phyloP scores from a whole-genome alignment of 2,888 invertebrate species.

The Papilio elwesi region DNA sequence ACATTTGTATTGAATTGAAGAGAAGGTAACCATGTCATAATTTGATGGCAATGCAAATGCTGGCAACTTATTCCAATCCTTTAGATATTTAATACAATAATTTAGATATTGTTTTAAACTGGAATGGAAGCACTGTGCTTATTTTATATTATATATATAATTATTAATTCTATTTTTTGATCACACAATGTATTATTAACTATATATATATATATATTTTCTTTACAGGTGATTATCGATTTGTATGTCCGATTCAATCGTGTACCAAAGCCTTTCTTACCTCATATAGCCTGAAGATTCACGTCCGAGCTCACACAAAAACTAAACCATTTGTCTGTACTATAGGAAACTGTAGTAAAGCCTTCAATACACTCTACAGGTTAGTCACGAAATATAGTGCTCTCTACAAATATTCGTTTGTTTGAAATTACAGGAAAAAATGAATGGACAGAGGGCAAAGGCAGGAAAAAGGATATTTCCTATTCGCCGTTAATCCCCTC shows the following conservation, averaged over 20 bases:
- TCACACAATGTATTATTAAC: neutral
- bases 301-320: constrained; percentile 96
- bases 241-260: constrained; percentile 93
- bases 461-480: too few species aligned
- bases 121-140: too few species aligned
- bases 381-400: constrained; percentile 57
- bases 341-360: constrained; percentile 92
- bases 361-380: constrained; percentile 97
- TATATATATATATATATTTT: constrained; percentile 21
- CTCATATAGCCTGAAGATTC: constrained; percentile 97
- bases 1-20: too few species aligned
- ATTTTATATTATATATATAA: too few species aligned
- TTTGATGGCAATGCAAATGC: too few species aligned
- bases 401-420: neutral
- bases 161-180: too few species aligned
- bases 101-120: too few species aligned
- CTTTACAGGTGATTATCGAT: constrained; percentile 94
- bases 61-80: too few species aligned
- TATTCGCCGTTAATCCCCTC: too few species aligned
- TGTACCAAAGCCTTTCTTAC: constrained; percentile 97
- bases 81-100: too few species aligned
- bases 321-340: constrained; percentile 95
- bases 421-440: neutral
- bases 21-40: too few species aligned
- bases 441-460: too few species aligned